A percentile compares a stretch with the other conserved stretches of the same genome.
phyloP scores from a whole-genome alignment of 2,888 invertebrate species.

The Cenopis cana region DNA sequence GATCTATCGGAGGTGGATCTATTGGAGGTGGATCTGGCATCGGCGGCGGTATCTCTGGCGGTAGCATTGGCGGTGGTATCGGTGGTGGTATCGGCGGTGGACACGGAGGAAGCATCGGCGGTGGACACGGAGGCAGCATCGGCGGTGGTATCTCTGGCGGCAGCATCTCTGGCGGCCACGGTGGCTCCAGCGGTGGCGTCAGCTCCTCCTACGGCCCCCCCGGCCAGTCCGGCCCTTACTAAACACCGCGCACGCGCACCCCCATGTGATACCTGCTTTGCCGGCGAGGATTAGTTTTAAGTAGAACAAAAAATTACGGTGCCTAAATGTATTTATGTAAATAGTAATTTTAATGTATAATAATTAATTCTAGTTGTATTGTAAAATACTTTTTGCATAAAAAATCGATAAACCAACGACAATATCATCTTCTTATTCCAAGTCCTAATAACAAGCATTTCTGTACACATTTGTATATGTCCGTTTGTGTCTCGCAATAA shows the following conservation, averaged over 20 bases:
- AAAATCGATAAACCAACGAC: constrained; percentile 71
- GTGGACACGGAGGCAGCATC: constrained; percentile 53
- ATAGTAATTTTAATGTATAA: constrained; percentile 84
- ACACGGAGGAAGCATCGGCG: constrained; percentile 56
- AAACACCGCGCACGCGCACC: constrained; percentile 68
- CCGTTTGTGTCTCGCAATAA: no score
- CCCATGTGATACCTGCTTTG: constrained; percentile 82
- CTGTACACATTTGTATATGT: no score
- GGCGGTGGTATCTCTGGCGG: constrained; percentile 55
- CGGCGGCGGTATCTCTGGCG: constrained; percentile 50
- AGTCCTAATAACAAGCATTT: no score
- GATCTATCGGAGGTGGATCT: constrained; percentile 58
- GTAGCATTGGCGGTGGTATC: constrained; percentile 47
- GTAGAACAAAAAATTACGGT: constrained; percentile 85
- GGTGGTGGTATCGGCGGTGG: constrained; percentile 54
- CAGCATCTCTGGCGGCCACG: constrained; percentile 56
- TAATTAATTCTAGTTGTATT: constrained; percentile 82
- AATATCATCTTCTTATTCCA: constrained; percentile 51
- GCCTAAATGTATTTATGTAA: constrained; percentile 86
- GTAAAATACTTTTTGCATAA: constrained; percentile 83
- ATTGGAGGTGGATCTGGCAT: constrained; percentile 58
- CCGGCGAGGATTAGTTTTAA: constrained; percentile 82
- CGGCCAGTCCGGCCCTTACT: constrained; percentile 89
- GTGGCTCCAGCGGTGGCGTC: constrained; percentile 71
- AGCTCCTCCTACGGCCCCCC: constrained; percentile 88